phyloP scores from a whole-genome alignment of 2,888 invertebrate species.

The Cacoxenus indagator region DNA sequence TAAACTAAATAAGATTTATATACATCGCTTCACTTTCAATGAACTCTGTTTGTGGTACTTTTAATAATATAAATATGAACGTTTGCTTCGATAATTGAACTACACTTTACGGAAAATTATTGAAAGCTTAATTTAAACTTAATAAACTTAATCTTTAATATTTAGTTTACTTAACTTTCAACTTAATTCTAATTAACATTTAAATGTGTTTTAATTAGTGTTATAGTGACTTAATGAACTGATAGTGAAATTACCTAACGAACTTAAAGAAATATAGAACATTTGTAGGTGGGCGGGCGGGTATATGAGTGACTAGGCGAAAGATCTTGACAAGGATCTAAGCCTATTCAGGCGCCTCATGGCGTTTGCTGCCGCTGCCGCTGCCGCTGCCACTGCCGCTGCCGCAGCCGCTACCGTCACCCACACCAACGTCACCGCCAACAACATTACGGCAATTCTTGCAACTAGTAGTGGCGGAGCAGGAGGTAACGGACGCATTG shows the following conservation, averaged over 20 bases:
- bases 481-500: no score
- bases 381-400: slow-evolving; percentile 17
- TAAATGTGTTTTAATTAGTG: background rate
- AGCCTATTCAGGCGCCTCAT: background rate
- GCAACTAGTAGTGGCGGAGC: slow-evolving; percentile 27
- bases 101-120: slow-evolving; percentile 16
- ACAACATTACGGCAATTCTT: no score
- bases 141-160: no score
- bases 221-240: background rate
- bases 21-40: slow-evolving; percentile 38
- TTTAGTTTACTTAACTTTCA: background rate
- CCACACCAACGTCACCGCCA: background rate
- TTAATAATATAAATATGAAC: background rate
- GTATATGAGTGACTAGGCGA: background rate
- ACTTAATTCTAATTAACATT: background rate
- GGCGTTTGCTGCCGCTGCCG: slow-evolving; percentile 1
- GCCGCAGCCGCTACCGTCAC: slow-evolving; percentile 24
- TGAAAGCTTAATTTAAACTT: slow-evolving; percentile 16
- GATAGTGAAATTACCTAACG: slow-evolving; percentile 17
- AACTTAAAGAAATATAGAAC: slow-evolving; percentile 11
- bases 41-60: slow-evolving; percentile 17
- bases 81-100: background rate
- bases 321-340: no score
- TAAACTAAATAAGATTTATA: slow-evolving; percentile 32
- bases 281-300: background rate